Evolutionary conservation across 2,113 vertebrate genomes (phyloP).

Genomic region (Ceyx cyanopectus): DNA sequence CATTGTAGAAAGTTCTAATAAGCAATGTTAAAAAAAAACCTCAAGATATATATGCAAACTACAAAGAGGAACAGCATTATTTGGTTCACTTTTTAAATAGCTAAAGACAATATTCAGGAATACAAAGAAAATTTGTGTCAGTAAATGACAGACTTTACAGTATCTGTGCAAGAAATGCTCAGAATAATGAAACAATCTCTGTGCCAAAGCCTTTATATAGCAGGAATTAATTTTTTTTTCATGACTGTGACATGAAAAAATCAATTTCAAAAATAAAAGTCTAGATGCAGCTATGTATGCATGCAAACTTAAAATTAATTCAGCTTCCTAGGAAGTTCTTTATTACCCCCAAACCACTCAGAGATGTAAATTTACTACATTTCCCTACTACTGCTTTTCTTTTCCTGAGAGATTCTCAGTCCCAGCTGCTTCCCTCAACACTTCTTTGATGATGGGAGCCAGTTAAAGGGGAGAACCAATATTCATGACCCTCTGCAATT

Average conservation of each 20-base stretch:
- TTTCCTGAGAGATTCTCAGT: slow-evolving; percentile 26
- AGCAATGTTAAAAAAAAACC: not conserved
- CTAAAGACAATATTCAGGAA: not conserved
- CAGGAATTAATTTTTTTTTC: not conserved
- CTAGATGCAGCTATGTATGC: not conserved
- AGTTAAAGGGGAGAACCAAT: slow-evolving; percentile 24
- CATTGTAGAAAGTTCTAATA: not conserved
- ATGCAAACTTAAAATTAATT: not conserved
- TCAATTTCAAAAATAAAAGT: not conserved
- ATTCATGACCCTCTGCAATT: slow-evolving; percentile 42
- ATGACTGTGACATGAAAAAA: not conserved
- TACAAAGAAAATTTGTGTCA: not conserved
- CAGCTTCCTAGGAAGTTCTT: not conserved
- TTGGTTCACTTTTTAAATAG: not conserved
- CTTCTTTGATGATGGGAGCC: slow-evolving; percentile 23
- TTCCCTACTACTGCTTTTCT: not conserved
- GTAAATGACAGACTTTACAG: not conserved
- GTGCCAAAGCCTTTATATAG: not conserved
- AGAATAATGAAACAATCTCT: not conserved
- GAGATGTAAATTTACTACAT: slow-evolving; percentile 9
- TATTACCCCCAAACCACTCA: not conserved
- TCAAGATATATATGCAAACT: not conserved
- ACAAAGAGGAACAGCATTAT: not conserved
- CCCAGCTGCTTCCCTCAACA: not conserved
- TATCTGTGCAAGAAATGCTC: not conserved